These are phyloP conservation scores for Phania funesta DNA, from an alignment of 2,888 invertebrate genomes.

Conservation along the genomic window DNA sequence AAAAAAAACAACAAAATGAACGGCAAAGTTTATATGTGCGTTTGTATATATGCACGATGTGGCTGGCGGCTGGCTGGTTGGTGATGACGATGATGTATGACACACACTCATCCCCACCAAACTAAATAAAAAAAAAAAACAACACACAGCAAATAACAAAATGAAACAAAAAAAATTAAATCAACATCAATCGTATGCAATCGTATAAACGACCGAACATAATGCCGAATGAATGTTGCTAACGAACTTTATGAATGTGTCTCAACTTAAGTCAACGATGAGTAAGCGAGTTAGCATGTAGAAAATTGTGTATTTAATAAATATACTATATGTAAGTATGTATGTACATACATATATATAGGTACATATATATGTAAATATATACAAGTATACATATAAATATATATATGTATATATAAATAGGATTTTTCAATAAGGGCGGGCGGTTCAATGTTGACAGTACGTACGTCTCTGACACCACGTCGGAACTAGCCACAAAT, in stretches of 20 bases:
- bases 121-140: conserved; percentile 15
- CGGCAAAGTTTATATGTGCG: not conserved
- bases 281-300: conserved; percentile 60
- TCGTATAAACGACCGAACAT: conserved; percentile 19
- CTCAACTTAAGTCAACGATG: conserved; percentile 39
- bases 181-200: conserved; percentile 28
- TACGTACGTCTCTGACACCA: too few relatives aligned
- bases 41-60: not conserved
- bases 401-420: too few relatives aligned
- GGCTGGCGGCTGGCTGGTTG: conserved; percentile 15
- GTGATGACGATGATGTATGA: conserved; percentile 46
- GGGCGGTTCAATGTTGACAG: too few relatives aligned
- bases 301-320: conserved; percentile 1
- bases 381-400: too few relatives aligned
- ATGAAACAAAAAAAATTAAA: not conserved
- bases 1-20: conserved; percentile 1
- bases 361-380: not conserved
- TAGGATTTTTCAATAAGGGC: too few relatives aligned
- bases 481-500: too few relatives aligned
- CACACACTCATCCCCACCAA: conserved; percentile 4
- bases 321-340: not conserved
- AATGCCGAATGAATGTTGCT: conserved; percentile 17
- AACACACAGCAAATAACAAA: not conserved
- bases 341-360: not conserved
- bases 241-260: conserved; percentile 33